Conservation (phyloP, 2,113 vertebrate species). For the Heptranchias perlo region DNA sequence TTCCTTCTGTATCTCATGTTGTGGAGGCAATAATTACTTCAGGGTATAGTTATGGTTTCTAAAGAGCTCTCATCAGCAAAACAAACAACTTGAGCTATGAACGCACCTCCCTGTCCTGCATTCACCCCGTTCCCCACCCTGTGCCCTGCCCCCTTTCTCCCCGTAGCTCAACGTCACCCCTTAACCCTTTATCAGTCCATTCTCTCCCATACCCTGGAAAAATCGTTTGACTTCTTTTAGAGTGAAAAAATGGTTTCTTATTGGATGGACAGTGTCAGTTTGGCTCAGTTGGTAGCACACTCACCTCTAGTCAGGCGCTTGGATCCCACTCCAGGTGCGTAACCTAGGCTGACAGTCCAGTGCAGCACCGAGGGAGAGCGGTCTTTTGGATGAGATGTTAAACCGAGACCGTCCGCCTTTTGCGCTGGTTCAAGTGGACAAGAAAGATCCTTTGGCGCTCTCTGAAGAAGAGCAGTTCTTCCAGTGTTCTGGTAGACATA, state of each 20-base stretch:
- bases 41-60: background rate
- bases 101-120: background rate
- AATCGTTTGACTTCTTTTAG: background rate
- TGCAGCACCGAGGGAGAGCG: background rate
- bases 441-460: background rate
- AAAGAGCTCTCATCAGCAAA: background rate
- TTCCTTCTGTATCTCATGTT: background rate
- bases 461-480: background rate
- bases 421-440: background rate
- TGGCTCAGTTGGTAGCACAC: background rate
- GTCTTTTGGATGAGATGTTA: background rate
- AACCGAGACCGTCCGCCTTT: background rate
- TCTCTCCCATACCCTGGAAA: background rate
- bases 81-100: background rate
- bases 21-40: background rate
- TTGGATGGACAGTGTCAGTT: background rate
- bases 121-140: background rate
- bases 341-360: background rate
- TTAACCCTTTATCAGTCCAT: background rate
- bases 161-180: background rate
- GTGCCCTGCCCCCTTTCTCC: background rate
- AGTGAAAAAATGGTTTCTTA: background rate
- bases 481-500: background rate
- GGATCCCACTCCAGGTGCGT: background rate
- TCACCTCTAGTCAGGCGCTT: background rate